Conservation (phyloP, 2,888 invertebrate species). For the Drosophila prostipennis region DNA sequence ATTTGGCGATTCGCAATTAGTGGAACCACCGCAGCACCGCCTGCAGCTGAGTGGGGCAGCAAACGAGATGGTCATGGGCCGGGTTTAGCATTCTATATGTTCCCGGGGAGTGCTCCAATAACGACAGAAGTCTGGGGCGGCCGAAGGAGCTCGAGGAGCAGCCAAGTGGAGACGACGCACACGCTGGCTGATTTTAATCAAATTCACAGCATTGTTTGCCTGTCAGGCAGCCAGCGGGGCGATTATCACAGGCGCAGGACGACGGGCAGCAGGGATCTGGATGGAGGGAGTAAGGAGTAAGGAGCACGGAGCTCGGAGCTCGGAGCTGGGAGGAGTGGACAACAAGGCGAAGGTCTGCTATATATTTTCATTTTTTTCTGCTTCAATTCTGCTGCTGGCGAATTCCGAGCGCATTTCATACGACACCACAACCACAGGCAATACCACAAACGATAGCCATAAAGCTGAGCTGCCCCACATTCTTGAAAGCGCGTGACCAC, state of each 20-base stretch:
- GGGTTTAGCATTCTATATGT: not conserved
- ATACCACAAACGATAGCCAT: conserved; percentile 50
- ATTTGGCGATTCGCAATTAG: conserved; percentile 78
- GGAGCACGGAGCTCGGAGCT: too few species aligned
- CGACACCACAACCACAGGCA: conserved; percentile 69
- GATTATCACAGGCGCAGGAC: conserved; percentile 77
- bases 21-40: conserved; percentile 69
- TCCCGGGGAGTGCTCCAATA: conserved; percentile 32
- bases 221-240: conserved; percentile 75
- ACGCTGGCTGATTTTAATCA: conserved; percentile 80
- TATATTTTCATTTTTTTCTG: too few species aligned
- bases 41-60: conserved; percentile 58
- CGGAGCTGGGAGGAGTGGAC: conserved; percentile 38
- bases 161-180: conserved; percentile 58
- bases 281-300: not conserved
- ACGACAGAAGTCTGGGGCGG: conserved; percentile 52
- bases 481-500: conserved; percentile 70
- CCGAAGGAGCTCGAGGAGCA: conserved; percentile 50
- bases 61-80: conserved; percentile 68
- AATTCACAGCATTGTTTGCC: conserved; percentile 82
- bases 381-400: conserved; percentile 58
- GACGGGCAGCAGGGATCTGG: conserved; percentile 7
- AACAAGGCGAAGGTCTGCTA: conserved; percentile 53
- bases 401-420: conserved; percentile 81
- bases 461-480: conserved; percentile 72